These are phyloP conservation scores for Drosophila prosaltans DNA, from an alignment of 1,140 invertebrate genomes.

Conservation along the genomic window DNA sequence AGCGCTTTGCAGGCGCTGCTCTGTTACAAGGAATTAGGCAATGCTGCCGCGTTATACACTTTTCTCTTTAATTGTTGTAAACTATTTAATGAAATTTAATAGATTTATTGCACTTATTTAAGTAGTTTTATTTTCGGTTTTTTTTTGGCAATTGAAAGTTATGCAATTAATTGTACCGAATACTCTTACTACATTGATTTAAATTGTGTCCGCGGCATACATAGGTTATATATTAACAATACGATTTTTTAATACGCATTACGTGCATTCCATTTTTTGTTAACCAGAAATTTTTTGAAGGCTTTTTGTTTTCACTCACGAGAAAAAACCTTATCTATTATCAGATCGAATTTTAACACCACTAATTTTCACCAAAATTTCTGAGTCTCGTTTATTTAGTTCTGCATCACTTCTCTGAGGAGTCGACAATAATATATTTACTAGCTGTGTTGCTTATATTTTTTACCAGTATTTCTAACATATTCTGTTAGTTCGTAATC, in stretches of 20 bases:
- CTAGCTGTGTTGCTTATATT: too few species aligned
- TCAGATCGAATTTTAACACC: not conserved
- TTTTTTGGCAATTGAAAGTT: conserved; percentile 48
- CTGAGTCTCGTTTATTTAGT: not conserved
- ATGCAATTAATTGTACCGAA: conserved; percentile 45
- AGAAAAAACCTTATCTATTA: not conserved
- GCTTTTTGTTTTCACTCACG: not conserved
- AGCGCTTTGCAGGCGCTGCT: conserved; percentile 13
- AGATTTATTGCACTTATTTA: conserved; percentile 24
- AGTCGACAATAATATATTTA: too few species aligned
- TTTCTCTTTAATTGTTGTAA: conserved; percentile 16
- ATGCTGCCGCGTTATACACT: conserved; percentile 14
- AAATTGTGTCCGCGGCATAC: not conserved
- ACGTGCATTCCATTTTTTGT: not conserved
- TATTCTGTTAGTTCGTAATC: too few species aligned
- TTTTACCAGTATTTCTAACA: too few species aligned
- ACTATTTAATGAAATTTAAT: conserved; percentile 9
- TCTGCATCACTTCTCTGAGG: not conserved
- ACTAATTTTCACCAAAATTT: not conserved
- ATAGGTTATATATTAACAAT: not conserved
- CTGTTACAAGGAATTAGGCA: not conserved
- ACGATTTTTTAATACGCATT: not conserved
- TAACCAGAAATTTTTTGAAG: not conserved
- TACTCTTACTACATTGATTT: conserved; percentile 9
- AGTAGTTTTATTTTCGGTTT: conserved; percentile 12